Evolutionary conservation across 2,888 invertebrate species (phyloP).

Genomic region (Conchocele bisecta): DNA sequence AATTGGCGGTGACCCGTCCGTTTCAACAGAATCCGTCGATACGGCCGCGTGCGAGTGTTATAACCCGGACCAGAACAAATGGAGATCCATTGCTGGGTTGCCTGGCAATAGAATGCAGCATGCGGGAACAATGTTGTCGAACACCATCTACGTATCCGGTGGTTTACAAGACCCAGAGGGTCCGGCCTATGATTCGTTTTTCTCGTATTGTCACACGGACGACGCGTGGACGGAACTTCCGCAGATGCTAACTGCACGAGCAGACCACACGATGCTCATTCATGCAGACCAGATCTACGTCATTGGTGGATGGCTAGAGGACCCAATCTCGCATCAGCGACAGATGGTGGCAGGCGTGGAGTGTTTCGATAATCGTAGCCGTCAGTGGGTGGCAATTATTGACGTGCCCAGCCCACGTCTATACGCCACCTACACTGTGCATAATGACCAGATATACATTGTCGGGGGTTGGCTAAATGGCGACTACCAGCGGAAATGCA

Average conservation of each 20-base stretch:
- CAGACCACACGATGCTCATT: slow-evolving; percentile 76
- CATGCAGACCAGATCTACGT: slow-evolving; percentile 67
- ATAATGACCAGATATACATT: slow-evolving; percentile 87
- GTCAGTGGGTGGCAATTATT: slow-evolving; percentile 86
- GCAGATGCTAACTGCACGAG: slow-evolving; percentile 69
- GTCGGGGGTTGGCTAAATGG: slow-evolving; percentile 89
- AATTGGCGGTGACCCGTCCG: slow-evolving; percentile 85
- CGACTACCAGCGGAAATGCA: slow-evolving; percentile 88
- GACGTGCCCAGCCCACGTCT: slow-evolving; percentile 87
- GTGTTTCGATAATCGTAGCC: slow-evolving; percentile 86
- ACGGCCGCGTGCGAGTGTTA: slow-evolving; percentile 74
- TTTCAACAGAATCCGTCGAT: slow-evolving; percentile 58
- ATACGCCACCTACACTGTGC: slow-evolving; percentile 87
- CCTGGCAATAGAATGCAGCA: slow-evolving; percentile 75
- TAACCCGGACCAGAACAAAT: slow-evolving; percentile 64
- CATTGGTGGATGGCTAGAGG: slow-evolving; percentile 83
- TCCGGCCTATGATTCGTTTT: slow-evolving; percentile 83
- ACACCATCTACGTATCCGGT: slow-evolving; percentile 84
- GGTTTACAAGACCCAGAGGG: slow-evolving; percentile 85
- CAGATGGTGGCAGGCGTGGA: slow-evolving; percentile 87
- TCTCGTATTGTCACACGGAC: slow-evolving; percentile 64
- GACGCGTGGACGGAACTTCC: slow-evolving; percentile 68
- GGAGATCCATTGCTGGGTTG: slow-evolving; percentile 68
- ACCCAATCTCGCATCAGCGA: slow-evolving; percentile 83
- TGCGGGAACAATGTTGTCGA: slow-evolving; percentile 70